Evolutionary conservation across 53 echinoderm and acorn worm genomes (phyloP).

Genomic region (Pentamera pediparva): DNA sequence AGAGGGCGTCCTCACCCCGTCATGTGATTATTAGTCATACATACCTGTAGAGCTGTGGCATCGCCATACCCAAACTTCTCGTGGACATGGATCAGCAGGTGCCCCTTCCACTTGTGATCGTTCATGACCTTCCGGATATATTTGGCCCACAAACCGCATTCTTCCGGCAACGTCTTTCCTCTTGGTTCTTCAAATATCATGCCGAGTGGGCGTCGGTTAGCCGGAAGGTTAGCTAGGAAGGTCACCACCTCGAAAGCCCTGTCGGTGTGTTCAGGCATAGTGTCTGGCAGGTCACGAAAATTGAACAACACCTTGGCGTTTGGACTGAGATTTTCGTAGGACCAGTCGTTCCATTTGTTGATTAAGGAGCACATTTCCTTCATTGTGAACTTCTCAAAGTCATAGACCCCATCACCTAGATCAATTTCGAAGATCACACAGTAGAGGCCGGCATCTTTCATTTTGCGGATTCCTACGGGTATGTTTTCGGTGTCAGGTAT

Average conservation of each 20-base stretch:
- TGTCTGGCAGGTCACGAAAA: conserved; percentile 40
- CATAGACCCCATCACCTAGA: conserved; percentile 29
- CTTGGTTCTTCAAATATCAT: too few species aligned
- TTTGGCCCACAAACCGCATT: conserved; percentile 35
- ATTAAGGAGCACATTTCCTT: conserved; percentile 22
- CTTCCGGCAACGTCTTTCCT: too few species aligned
- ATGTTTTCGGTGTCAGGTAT: too few species aligned
- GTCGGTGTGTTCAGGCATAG: conserved; percentile 32
- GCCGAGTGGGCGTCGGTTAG: too few species aligned
- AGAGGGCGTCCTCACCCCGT: too few species aligned
- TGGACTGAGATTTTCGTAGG: conserved; percentile 9
- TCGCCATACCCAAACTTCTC: conserved; percentile 51
- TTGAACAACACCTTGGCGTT: conserved; percentile 37
- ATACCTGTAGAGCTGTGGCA: conserved; percentile 33
- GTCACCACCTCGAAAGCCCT: conserved; percentile 35
- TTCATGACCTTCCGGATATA: conserved; percentile 46
- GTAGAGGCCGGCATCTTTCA: conserved; percentile 26
- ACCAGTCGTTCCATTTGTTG: conserved; percentile 46
- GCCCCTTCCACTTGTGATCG: conserved; percentile 25
- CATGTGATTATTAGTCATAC: too few species aligned
- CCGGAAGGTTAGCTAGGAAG: conserved; percentile 43
- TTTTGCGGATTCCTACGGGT: conserved; percentile 38
- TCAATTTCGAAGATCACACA: conserved; percentile 46
- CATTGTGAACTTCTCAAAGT: conserved; percentile 42
- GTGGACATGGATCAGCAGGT: conserved; percentile 45